A percentile compares a stretch with the other conserved stretches of the same genome.
Evolutionary conservation across 2,797 vertebrate genomes (phyloP).

Genomic region (Harpagifer antarcticus): DNA sequence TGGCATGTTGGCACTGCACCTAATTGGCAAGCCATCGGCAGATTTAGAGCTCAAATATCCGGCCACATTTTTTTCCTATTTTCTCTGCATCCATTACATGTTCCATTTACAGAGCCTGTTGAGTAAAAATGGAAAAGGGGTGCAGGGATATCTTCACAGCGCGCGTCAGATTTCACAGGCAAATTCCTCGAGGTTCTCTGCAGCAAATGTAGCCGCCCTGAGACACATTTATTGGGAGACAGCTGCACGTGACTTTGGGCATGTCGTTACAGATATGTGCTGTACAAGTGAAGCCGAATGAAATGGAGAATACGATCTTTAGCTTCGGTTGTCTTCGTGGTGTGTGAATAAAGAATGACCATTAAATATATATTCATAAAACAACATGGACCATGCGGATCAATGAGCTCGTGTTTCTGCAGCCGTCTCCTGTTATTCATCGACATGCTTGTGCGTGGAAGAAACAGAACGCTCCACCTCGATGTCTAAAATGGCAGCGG

Average conservation of each 20-base stretch:
- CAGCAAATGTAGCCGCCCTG: constrained; percentile 34
- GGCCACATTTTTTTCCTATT: neutral
- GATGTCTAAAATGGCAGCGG: constrained; percentile 83
- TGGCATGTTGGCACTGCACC: too few relatives aligned
- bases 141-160: neutral
- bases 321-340: neutral
- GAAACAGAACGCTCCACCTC: constrained; percentile 43
- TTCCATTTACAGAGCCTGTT: too few relatives aligned
- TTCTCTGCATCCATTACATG: too few relatives aligned
- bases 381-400: too few relatives aligned
- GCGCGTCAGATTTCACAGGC: constrained; percentile 1
- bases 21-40: neutral
- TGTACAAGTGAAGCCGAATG: neutral
- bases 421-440: neutral
- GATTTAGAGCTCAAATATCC: neutral
- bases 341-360: neutral
- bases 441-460: neutral
- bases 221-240: neutral
- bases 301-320: constrained; percentile 36
- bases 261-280: neutral
- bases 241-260: neutral
- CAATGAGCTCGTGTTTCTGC: neutral
- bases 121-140: neutral
- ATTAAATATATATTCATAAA: neutral
- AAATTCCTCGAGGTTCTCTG: constrained; percentile 7